Evolutionary conservation across 2,888 invertebrate species (phyloP).

Genomic region (Antitype chi): DNA sequence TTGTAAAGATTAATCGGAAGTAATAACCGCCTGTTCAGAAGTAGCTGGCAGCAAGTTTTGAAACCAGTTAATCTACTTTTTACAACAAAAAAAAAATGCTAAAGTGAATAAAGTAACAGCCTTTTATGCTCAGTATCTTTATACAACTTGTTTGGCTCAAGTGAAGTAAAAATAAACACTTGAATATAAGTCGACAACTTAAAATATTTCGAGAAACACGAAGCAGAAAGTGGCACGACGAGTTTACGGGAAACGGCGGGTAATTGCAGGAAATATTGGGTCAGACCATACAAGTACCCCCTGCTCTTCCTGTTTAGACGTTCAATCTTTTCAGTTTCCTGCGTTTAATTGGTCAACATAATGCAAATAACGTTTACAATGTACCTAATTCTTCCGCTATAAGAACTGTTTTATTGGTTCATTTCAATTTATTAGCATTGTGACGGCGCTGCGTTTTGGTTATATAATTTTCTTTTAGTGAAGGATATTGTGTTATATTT

Average conservation of each 20-base stretch:
- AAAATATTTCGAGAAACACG: conserved; percentile 68
- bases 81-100: conserved; percentile 30
- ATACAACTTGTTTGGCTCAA: conserved; percentile 39
- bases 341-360: conserved; percentile 56
- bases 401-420: conserved; percentile 27
- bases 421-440: conserved; percentile 35
- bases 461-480: conserved; percentile 34
- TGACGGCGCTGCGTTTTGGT: conserved; percentile 15
- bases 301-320: conserved; percentile 63
- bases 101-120: conserved; percentile 42
- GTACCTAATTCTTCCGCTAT: conserved; percentile 48
- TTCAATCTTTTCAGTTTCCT: conserved; percentile 62
- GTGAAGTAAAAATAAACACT: conserved; percentile 38
- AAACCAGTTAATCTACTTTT: conserved; percentile 45
- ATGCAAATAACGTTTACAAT: conserved; percentile 59
- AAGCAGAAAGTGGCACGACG: conserved; percentile 77
- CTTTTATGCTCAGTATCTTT: conserved; percentile 33
- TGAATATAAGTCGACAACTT: conserved; percentile 51
- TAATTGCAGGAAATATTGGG: conserved; percentile 77
- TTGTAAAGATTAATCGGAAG: conserved; percentile 41
- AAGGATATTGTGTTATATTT: conserved; percentile 38
- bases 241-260: conserved; percentile 73
- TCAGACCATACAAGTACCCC: conserved; percentile 59
- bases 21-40: conserved; percentile 27
- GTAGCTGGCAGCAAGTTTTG: conserved; percentile 24